Evolutionary conservation across 2,888 invertebrate species (phyloP).

Genomic region (Cataglyphis altisquamis): DNA sequence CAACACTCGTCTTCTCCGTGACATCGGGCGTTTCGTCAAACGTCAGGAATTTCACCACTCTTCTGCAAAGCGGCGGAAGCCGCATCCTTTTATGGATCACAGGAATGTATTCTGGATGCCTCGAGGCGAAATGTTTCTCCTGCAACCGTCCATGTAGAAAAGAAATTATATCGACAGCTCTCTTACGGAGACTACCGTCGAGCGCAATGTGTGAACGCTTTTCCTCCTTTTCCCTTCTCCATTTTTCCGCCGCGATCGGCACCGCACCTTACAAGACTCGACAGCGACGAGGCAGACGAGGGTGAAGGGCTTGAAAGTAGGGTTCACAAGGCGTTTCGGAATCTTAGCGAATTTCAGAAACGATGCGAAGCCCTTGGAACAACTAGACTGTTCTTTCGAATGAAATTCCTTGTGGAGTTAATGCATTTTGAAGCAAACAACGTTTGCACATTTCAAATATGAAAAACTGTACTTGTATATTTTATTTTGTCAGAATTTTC

Average conservation of each 20-base stretch:
- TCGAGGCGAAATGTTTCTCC: slow-evolving; percentile 44
- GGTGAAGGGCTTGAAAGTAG: slow-evolving; percentile 38
- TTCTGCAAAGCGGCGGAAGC: slow-evolving; percentile 33
- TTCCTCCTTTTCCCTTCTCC: slow-evolving; percentile 25
- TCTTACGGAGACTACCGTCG: slow-evolving; percentile 51
- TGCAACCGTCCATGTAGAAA: slow-evolving; percentile 54
- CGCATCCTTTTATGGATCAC: slow-evolving; percentile 31
- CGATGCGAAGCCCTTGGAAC: neutral
- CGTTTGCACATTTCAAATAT: neutral
- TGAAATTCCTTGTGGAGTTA: slow-evolving; percentile 12
- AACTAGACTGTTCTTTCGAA: slow-evolving; percentile 17
- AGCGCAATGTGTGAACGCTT: slow-evolving; percentile 45
- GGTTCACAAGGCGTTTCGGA: slow-evolving; percentile 27
- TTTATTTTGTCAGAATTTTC: neutral
- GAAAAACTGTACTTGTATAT: neutral
- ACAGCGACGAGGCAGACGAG: slow-evolving; percentile 48
- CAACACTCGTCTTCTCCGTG: slow-evolving; percentile 14
- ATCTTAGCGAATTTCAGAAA: slow-evolving; percentile 35
- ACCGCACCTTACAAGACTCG: slow-evolving; percentile 54
- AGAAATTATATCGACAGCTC: slow-evolving; percentile 67
- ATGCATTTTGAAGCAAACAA: slow-evolving; percentile 25
- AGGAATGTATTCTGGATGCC: slow-evolving; percentile 37
- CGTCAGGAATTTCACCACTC: slow-evolving; percentile 42
- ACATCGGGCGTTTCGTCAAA: slow-evolving; percentile 52
- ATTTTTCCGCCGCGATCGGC: slow-evolving; percentile 47